phyloP scores from a whole-genome alignment of 2,113 vertebrate genomes.

The Syngnathus floridae region DNA sequence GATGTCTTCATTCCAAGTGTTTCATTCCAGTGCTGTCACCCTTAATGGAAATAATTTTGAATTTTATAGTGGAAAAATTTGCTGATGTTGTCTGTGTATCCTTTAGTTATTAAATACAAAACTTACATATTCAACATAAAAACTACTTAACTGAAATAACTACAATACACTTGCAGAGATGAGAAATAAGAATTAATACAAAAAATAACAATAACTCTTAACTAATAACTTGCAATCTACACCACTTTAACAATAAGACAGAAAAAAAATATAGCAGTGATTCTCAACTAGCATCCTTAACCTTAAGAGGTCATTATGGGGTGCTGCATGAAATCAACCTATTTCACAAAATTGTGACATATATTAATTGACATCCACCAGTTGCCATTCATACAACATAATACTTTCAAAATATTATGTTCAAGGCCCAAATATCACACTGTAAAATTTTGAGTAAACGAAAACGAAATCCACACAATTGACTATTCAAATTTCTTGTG shows the following conservation, averaged over 20 bases:
- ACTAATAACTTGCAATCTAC: background rate
- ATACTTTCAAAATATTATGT: background rate
- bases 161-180: background rate
- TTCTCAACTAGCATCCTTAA: background rate
- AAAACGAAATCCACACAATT: background rate
- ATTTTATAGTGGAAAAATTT: background rate
- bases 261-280: background rate
- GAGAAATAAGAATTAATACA: background rate
- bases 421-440: background rate
- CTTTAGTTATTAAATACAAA: background rate
- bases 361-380: background rate
- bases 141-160: background rate
- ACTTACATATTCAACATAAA: too few relatives aligned
- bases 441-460: too few relatives aligned
- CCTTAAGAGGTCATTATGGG: too few relatives aligned
- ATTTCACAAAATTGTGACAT: background rate
- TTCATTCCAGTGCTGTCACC: background rate
- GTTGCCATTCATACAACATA: background rate
- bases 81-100: too few relatives aligned
- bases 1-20: background rate
- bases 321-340: background rate
- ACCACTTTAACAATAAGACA: background rate
- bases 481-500: background rate
- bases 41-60: background rate
- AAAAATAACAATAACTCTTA: background rate